These are phyloP conservation scores for Venturia canescens DNA, from an alignment of 1,140 invertebrate genomes.

Conservation along the genomic window DNA sequence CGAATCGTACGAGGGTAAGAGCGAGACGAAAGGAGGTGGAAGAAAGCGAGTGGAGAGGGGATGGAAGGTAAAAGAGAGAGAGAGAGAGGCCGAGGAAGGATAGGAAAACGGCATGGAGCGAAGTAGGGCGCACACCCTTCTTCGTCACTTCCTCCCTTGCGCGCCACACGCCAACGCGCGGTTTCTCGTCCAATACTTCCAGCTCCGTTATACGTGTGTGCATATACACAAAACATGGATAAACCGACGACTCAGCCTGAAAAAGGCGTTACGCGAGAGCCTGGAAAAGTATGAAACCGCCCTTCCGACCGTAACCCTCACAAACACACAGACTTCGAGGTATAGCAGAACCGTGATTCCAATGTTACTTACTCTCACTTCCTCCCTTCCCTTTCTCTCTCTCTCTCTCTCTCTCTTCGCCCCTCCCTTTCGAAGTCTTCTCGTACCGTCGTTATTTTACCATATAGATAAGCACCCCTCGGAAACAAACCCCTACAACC, in stretches of 20 bases:
- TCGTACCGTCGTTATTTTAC: conserved; percentile 62
- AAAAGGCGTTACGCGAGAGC: not conserved
- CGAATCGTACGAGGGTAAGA: not conserved
- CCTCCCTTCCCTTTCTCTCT: conserved; percentile 55
- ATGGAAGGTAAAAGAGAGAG: not conserved
- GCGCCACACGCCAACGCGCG: conserved; percentile 31
- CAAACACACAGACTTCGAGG: conserved; percentile 10
- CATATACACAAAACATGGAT: not conserved
- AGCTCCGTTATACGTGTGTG: not conserved
- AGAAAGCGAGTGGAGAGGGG: not conserved
- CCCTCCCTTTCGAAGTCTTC: conserved; percentile 55
- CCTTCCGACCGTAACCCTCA: not conserved
- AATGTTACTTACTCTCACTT: conserved; percentile 28
- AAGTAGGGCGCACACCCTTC: conserved; percentile 75
- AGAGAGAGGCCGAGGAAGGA: conserved; percentile 13
- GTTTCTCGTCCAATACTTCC: not conserved
- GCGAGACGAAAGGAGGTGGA: not conserved
- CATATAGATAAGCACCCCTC: conserved; percentile 26
- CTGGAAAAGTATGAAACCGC: not conserved
- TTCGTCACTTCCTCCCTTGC: conserved; percentile 43
- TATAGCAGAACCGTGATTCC: conserved; percentile 47
- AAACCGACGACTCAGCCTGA: not conserved
- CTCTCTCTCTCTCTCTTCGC: conserved; percentile 65
- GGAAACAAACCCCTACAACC: conserved; percentile 24
- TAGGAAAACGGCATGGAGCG: conserved; percentile 60